A percentile compares a stretch with the other conserved stretches of the same genome.
Conservation (phyloP, 1,140 invertebrate genomes). For the Pachypsylla venusta region DNA sequence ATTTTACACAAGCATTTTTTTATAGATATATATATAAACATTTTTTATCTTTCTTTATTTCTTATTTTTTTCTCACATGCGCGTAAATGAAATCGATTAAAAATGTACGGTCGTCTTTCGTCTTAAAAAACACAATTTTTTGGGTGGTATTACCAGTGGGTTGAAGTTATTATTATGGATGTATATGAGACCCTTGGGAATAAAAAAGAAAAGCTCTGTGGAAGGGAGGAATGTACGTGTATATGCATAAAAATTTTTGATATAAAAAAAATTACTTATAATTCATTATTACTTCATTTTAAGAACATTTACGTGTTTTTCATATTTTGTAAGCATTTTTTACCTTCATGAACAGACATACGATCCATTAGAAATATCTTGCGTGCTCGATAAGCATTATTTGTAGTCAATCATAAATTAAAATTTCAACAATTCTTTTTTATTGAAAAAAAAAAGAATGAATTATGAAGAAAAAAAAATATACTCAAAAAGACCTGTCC, state of each 20-base stretch:
- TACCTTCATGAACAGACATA: too few relatives aligned
- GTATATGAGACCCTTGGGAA: slow-evolving; percentile 6
- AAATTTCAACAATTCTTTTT: too few relatives aligned
- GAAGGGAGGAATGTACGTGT: not conserved
- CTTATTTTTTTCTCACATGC: slow-evolving; percentile 17
- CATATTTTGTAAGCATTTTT: too few relatives aligned
- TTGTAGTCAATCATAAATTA: too few relatives aligned
- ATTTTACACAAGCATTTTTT: slow-evolving; percentile 10
- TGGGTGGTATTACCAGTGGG: slow-evolving; percentile 6
- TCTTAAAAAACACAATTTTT: not conserved
- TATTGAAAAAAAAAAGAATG: too few relatives aligned
- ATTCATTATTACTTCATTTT: slow-evolving; percentile 9
- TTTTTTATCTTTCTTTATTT: slow-evolving; percentile 10
- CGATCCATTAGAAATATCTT: too few relatives aligned
- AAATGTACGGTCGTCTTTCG: slow-evolving; percentile 13
- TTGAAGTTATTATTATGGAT: slow-evolving; percentile 5
- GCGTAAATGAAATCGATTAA: slow-evolving; percentile 20
- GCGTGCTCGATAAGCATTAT: too few relatives aligned
- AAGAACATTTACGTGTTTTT: slow-evolving; percentile 4
- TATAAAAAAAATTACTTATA: not conserved
- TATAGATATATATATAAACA: slow-evolving; percentile 4
- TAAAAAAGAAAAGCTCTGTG: too few relatives aligned
- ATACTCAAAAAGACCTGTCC: too few relatives aligned
- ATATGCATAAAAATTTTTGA: slow-evolving; percentile 1
- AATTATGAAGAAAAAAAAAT: too few relatives aligned